phyloP scores from a whole-genome alignment of 2,113 vertebrate species.

The Sprattus sprattus region DNA sequence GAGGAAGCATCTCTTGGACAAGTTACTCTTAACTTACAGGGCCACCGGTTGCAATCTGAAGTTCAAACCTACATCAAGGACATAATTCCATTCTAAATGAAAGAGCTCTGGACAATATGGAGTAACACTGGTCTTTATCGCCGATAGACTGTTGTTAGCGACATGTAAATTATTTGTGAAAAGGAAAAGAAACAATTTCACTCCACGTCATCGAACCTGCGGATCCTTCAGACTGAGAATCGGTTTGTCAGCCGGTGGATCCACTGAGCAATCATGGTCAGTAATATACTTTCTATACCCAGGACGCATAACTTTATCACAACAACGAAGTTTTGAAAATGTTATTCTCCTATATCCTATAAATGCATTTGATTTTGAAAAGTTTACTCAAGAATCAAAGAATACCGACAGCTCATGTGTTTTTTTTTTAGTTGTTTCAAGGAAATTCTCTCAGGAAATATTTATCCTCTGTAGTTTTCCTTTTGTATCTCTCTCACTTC shows the following conservation, averaged over 20 bases:
- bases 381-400: background rate
- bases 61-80: conserved; percentile 33
- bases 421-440: background rate
- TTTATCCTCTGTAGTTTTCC: conserved; percentile 17
- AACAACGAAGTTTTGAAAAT: background rate
- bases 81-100: conserved; percentile 23
- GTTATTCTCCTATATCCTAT: background rate
- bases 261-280: conserved; percentile 63
- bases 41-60: conserved; percentile 38
- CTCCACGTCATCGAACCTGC: conserved; percentile 39
- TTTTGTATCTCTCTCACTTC: conserved; percentile 46
- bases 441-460: background rate
- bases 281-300: conserved; percentile 44
- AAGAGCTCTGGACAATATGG: background rate
- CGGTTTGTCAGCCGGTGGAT: conserved; percentile 29
- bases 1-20: conserved; percentile 44
- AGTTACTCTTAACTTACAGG: conserved; percentile 39
- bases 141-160: conserved; percentile 14
- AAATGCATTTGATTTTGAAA: background rate
- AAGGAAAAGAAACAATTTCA: conserved; percentile 29
- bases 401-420: background rate
- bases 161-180: conserved; percentile 16
- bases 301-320: background rate
- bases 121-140: background rate
- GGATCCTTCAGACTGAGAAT: conserved; percentile 41